Base-by-base conservation (phyloP, 2,113 vertebrate species). In the Halichoerus grypus region DNA sequence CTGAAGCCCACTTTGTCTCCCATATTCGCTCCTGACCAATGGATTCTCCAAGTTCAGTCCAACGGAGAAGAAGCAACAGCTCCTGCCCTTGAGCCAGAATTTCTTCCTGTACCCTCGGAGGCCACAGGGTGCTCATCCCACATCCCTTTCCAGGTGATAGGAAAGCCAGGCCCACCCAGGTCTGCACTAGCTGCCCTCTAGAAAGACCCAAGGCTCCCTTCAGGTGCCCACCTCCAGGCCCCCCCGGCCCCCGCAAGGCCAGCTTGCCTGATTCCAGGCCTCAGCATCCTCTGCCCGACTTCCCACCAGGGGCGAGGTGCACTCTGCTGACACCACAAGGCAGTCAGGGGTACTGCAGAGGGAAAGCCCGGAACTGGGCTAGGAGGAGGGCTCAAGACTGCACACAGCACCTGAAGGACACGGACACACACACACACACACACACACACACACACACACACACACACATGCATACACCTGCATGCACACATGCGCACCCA, bases 321-420 rank as follows among this genome's bases (percentile, higher is more conserved):
- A 88, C 97, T 98, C 93, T 98, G 98, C 98, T 98, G 99, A 99
- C 98, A 97, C 98, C 96, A 94, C 97, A 98, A 98, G 98, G 98
- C 94, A 95, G 95, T 87, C 95, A 36, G 42, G 93, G 19, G 95
- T 96, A 98, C 98, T 98, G 95, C 98, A 98, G 88, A 94, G 39
- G 49, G 57, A 10, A 46, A 88, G 46, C 26, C 24, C 1, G 21
- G 3, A 61, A n/a, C 22, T 1, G 3, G 65, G 46, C 8, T 2
- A 15, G 33, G 39, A 80, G 26, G 11, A 31, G 21, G 21, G 14
- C 2, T 76, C 26, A 15, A 9, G 18, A 16, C 3, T 14, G 49
- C 39, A 36, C 74, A 16, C n/a, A 5, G 57, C 18, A 0, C 33
- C 46, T 24, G 10, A 46, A 22, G 61, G 16, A 33, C 77, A 74